Base-by-base conservation (phyloP, 2,888 invertebrate genomes). In the Leptinotarsa juncta region DNA sequence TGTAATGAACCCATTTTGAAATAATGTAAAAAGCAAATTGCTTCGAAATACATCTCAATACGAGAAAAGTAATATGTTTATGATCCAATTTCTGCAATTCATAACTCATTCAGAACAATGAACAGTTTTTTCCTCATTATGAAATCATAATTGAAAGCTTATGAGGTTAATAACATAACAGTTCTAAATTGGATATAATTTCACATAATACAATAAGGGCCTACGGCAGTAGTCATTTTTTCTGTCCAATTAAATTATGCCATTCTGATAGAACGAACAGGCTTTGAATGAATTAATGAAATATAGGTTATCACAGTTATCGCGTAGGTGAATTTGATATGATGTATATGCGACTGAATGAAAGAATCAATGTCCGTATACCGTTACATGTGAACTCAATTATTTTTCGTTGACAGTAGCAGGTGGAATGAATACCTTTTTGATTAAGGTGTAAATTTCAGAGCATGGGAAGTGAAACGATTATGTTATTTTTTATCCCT, bases 141-240 rank as follows among this genome's bases (percentile, higher is more conserved):
- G 3, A 42, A 62, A 62, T n/a, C 5, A 62, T 32, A 32, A 32
- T 62, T 62, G 62, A 42, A n/a, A 62, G 62, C 62, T 57, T 57
- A 20, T 15, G 76, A 76, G 72, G 76, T 76, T 76, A 76, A 73
- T 76, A 73, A 57, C 73, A 76, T 76, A 76, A 76, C 76, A 70
- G 76, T 76, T 70, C 68, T 51, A 62, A 67, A 62, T 53, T 18
- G 55, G 55, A 73, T 67, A 70, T 60, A 62, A 71, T 71, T 71
- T 55, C 65, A 50, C 76, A 68, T 67, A 73, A 73, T 70, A 76
- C 70, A 72, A 75, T 75, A 75, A 57, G 69, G 69, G 75, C 75
- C 72, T 49, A 18, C 42, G 75, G 75, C 69, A 42, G 20, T 69
- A n/a, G 18, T 7, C 42, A 42, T 48, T 69, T 69, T 57, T 57